These are phyloP conservation scores for Saguinus midas DNA, from an alignment of 2,113 vertebrate genomes.

Conservation along the genomic window DNA sequence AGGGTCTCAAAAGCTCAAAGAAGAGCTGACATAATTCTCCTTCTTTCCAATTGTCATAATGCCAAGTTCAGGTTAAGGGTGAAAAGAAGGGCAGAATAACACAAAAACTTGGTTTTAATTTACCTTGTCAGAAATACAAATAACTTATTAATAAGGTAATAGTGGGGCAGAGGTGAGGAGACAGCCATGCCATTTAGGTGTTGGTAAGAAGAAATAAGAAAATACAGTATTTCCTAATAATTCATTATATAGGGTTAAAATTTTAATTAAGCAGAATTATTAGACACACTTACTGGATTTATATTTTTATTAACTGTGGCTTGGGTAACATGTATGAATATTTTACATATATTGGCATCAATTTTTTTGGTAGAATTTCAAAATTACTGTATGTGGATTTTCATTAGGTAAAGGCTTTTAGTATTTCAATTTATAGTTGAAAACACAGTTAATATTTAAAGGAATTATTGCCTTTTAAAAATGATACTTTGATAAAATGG, in stretches of 20 bases:
- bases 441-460: conserved; percentile 60
- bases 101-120: conserved; percentile 76
- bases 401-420: conserved; percentile 60
- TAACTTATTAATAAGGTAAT: conserved; percentile 71
- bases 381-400: conserved; percentile 63
- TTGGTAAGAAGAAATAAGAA: conserved; percentile 62
- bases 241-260: conserved; percentile 66
- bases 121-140: conserved; percentile 74
- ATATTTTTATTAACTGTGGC: conserved; percentile 70
- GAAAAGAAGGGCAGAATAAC: conserved; percentile 75
- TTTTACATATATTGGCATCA: conserved; percentile 67
- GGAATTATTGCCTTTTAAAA: conserved; percentile 56
- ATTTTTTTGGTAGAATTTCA: conserved; percentile 70
- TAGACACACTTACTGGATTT: conserved; percentile 68
- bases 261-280: conserved; percentile 77
- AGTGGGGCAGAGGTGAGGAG: conserved; percentile 55
- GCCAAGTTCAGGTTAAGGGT: conserved; percentile 70
- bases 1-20: conserved; percentile 26
- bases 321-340: conserved; percentile 64
- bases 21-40: conserved; percentile 52
- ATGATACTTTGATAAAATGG: conserved; percentile 41
- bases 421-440: conserved; percentile 61
- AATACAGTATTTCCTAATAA: conserved; percentile 70
- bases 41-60: conserved; percentile 45
- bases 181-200: conserved; percentile 45